Conservation (phyloP, 2,888 invertebrate species). For the Pogonocherus hispidulus region DNA sequence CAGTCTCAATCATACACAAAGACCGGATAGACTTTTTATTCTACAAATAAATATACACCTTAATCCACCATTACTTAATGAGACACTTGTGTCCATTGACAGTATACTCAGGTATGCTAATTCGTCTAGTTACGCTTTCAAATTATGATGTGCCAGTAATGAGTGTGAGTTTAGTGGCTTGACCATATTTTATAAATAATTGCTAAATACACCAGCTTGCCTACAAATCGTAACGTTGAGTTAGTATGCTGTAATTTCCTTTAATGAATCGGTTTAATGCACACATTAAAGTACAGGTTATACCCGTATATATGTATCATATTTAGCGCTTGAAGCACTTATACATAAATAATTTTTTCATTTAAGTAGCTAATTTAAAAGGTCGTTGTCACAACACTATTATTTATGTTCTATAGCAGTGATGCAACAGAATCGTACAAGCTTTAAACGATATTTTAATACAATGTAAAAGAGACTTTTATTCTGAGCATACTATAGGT, state of each 20-base stretch:
- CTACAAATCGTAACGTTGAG: slow-evolving; percentile 3
- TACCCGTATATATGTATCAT: not conserved
- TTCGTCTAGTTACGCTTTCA: slow-evolving; percentile 11
- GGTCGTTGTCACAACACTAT: no score
- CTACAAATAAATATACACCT: not conserved
- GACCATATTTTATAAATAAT: slow-evolving; percentile 24
- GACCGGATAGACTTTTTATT: not conserved
- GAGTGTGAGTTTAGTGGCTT: slow-evolving; percentile 11
- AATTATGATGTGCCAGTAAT: slow-evolving; percentile 21
- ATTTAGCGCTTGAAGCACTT: not conserved
- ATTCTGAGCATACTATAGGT: no score
- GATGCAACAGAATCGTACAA: no score
- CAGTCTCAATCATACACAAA: no score
- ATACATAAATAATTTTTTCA: not conserved
- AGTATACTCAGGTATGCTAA: slow-evolving; percentile 2
- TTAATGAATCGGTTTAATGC: slow-evolving; percentile 17
- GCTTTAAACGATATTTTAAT: no score
- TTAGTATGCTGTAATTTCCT: slow-evolving; percentile 20
- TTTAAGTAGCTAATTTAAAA: not conserved
- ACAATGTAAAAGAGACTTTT: no score
- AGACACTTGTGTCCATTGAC: not conserved
- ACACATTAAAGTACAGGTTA: slow-evolving; percentile 9
- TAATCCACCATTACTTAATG: not conserved
- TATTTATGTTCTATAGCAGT: no score
- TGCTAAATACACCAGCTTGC: slow-evolving; percentile 14